Evolutionary conservation across 2,113 vertebrate species (phyloP).

Genomic region (rat (Rattus norvegicus)): DNA sequence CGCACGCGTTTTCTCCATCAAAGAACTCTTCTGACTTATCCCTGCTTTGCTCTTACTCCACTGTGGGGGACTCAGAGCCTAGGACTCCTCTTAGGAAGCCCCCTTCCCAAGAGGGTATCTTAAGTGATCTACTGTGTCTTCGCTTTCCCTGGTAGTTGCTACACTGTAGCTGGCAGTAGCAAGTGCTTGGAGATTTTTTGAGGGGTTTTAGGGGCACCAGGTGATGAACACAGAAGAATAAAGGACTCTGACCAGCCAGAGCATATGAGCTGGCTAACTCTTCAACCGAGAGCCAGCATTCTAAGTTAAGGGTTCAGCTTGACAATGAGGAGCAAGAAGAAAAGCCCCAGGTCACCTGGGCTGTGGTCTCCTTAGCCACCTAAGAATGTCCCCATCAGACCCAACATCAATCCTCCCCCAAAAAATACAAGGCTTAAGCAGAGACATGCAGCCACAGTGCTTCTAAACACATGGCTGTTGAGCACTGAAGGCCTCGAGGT

Average conservation of each 20-base stretch:
- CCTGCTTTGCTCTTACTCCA: neutral
- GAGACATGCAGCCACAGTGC: neutral
- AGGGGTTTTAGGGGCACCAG: neutral
- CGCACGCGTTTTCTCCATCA: neutral
- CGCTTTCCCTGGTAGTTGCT: neutral
- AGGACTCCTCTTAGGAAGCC: too few relatives aligned
- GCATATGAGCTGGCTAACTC: neutral
- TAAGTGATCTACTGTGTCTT: neutral
- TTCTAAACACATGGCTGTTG: neutral
- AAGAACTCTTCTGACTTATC: neutral
- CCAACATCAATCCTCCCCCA: neutral
- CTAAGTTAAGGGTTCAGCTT: neutral
- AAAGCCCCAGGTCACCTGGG: neutral
- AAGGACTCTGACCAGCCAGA: accelerated
- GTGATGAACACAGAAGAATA: too few relatives aligned
- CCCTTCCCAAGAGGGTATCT: too few relatives aligned
- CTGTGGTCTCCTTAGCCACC: neutral
- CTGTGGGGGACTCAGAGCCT: neutral
- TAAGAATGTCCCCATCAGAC: neutral
- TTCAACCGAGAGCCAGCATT: neutral
- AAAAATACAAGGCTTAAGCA: neutral
- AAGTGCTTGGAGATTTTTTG: neutral
- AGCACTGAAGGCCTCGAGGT: neutral
- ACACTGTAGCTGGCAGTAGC: neutral
- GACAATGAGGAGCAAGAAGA: neutral